Evolutionary conservation across 2,888 invertebrate species (phyloP).

Genomic region (Parnassius mnemosyne): DNA sequence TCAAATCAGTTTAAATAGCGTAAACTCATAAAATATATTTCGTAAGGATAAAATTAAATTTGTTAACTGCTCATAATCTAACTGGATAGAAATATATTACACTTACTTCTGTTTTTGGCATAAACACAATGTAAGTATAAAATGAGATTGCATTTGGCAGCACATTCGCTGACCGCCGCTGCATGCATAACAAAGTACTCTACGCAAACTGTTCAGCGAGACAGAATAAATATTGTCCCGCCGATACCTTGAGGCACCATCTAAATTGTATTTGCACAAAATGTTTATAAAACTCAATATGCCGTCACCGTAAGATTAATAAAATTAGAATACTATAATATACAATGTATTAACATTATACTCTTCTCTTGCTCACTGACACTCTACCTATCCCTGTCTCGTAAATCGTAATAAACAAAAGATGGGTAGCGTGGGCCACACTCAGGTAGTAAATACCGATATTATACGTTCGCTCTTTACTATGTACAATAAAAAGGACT

Average conservation of each 20-base stretch:
- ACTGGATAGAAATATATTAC: conserved; percentile 14
- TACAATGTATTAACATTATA: too few species aligned
- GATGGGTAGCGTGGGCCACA: too few species aligned
- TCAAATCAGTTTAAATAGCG: too few species aligned
- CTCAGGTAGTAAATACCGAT: too few species aligned
- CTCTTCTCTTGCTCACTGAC: too few species aligned
- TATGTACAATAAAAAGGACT: too few species aligned
- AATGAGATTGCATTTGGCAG: conserved; percentile 59
- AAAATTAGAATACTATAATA: too few species aligned
- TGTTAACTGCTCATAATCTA: conserved; percentile 1
- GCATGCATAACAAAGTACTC: conserved; percentile 60
- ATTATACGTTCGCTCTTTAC: too few species aligned
- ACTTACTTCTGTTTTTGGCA: conserved; percentile 12
- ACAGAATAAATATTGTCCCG: conserved; percentile 56
- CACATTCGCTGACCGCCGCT: conserved; percentile 53
- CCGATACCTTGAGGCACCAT: conserved; percentile 28
- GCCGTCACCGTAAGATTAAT: too few species aligned
- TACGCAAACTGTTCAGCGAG: conserved; percentile 53
- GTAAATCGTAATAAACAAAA: too few species aligned
- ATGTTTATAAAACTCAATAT: conserved; percentile 1
- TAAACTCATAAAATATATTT: too few species aligned
- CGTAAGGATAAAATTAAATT: not conserved
- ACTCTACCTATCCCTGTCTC: too few species aligned
- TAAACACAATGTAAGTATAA: conserved; percentile 45
- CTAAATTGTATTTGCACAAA: conserved; percentile 25